Percentiles rank a stretch among this genome's conserved stretches.
Evolutionary conservation across 2,113 vertebrate genomes (phyloP).

Genomic region (Silurus asotus): DNA sequence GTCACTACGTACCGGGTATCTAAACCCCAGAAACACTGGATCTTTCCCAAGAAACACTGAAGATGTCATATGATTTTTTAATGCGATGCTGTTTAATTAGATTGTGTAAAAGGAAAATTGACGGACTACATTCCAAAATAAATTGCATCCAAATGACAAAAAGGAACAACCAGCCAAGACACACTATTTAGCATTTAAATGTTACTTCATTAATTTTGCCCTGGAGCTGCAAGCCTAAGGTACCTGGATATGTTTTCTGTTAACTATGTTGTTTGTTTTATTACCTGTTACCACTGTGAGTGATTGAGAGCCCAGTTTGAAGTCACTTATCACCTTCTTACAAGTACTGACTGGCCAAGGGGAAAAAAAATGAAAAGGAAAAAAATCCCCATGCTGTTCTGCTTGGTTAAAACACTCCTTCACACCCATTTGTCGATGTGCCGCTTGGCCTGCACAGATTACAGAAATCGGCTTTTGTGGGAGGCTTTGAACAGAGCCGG

Average conservation of each 20-base stretch:
- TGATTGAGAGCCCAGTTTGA: conserved; percentile 11
- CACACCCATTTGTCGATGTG: conserved; percentile 36
- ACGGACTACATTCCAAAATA: background rate
- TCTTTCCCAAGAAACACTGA: background rate
- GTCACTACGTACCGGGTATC: background rate
- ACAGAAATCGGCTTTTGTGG: conserved; percentile 51
- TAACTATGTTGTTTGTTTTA: background rate
- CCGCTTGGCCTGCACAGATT: conserved; percentile 37
- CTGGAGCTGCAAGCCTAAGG: background rate
- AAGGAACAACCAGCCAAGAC: background rate
- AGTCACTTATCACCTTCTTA: conserved; percentile 32
- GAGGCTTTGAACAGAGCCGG: conserved; percentile 41
- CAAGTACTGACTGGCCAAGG: conserved; percentile 6
- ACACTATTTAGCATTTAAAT: background rate
- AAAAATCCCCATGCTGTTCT: conserved; percentile 40
- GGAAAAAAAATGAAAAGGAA: background rate
- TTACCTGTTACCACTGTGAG: background rate
- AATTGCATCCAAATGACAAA: background rate
- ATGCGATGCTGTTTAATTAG: background rate
- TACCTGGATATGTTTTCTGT: background rate
- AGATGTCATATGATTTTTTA: background rate
- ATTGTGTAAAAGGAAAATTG: conserved; percentile 4
- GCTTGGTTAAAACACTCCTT: conserved; percentile 45
- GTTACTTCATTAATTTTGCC: background rate
- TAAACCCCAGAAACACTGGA: background rate